These are phyloP conservation scores for Melanchra persicariae DNA, from an alignment of 2,888 invertebrate species.

Conservation along the genomic window DNA sequence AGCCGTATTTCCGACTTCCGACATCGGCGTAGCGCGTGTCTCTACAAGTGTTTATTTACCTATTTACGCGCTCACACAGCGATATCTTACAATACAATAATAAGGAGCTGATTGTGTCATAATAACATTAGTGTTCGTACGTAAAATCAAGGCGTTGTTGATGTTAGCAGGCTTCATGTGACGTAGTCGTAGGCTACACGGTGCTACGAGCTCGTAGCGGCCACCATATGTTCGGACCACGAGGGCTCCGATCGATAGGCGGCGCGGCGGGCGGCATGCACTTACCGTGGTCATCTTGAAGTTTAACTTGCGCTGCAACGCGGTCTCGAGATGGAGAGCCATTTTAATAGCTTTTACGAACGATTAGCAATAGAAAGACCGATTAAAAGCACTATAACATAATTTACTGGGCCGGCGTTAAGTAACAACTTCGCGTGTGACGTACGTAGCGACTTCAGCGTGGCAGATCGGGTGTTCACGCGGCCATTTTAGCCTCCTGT, in stretches of 20 bases:
- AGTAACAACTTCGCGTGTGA: slow-evolving; percentile 85
- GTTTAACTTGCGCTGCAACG: slow-evolving; percentile 89
- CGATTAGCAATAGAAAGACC: slow-evolving; percentile 72
- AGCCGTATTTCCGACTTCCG: slow-evolving; percentile 20
- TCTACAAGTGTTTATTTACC: slow-evolving; percentile 89
- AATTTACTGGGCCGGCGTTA: slow-evolving; percentile 80
- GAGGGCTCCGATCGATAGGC: slow-evolving; percentile 86
- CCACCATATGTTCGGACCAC: slow-evolving; percentile 89
- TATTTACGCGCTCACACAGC: slow-evolving; percentile 68
- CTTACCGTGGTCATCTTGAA: slow-evolving; percentile 90
- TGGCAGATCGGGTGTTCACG: slow-evolving; percentile 88
- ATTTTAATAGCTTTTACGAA: slow-evolving; percentile 75
- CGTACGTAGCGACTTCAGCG: slow-evolving; percentile 84
- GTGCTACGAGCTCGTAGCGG: slow-evolving; percentile 82
- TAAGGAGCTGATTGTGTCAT: slow-evolving; percentile 65
- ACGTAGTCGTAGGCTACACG: slow-evolving; percentile 74
- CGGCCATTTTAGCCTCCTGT: slow-evolving; percentile 89
- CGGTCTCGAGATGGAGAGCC: slow-evolving; percentile 89
- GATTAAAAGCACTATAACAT: slow-evolving; percentile 84
- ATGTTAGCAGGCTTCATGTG: slow-evolving; percentile 70
- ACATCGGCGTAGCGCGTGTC: slow-evolving; percentile 68
- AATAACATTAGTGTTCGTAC: slow-evolving; percentile 69
- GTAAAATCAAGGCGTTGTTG: slow-evolving; percentile 64
- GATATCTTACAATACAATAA: slow-evolving; percentile 64
- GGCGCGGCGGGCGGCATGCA: slow-evolving; percentile 83